phyloP scores from a whole-genome alignment of 2,113 vertebrate genomes.

The Clarias gariepinus region DNA sequence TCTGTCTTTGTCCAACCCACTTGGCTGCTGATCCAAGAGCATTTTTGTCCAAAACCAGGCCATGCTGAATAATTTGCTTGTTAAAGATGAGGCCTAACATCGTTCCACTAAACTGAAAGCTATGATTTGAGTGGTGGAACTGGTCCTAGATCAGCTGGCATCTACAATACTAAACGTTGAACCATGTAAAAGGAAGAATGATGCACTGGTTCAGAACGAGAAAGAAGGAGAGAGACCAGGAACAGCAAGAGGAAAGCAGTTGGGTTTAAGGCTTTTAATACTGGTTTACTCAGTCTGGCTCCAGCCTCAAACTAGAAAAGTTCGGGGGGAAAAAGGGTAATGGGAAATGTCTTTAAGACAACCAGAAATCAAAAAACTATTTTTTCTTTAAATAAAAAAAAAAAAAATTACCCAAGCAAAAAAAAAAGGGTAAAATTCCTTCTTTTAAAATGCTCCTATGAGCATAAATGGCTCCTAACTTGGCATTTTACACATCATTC shows the following conservation, averaged over 20 bases:
- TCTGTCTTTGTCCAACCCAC: constrained; percentile 14
- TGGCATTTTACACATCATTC: too few relatives aligned
- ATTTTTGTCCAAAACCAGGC: constrained; percentile 34
- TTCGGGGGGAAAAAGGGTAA: too few relatives aligned
- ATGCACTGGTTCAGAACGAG: not conserved
- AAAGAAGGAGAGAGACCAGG: not conserved
- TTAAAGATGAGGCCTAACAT: constrained; percentile 19
- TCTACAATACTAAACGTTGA: constrained; percentile 7
- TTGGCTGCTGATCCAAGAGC: constrained; percentile 32
- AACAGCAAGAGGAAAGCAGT: too few relatives aligned
- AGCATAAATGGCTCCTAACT: too few relatives aligned
- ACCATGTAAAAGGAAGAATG: constrained; percentile 1
- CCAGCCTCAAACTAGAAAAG: not conserved
- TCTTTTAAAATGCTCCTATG: not conserved
- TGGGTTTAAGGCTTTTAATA: not conserved
- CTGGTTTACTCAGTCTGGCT: not conserved
- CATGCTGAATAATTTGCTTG: constrained; percentile 38
- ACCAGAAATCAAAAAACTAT: not conserved
- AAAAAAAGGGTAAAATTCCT: not conserved
- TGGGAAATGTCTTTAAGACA: not conserved
- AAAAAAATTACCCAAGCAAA: too few relatives aligned
- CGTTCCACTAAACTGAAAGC: not conserved
- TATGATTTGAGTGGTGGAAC: constrained; percentile 23
- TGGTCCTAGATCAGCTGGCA: not conserved
- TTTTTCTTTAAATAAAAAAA: not conserved